These are phyloP conservation scores for Hirtodrosophila cameraria DNA, from an alignment of 2,888 invertebrate species.

Conservation along the genomic window DNA sequence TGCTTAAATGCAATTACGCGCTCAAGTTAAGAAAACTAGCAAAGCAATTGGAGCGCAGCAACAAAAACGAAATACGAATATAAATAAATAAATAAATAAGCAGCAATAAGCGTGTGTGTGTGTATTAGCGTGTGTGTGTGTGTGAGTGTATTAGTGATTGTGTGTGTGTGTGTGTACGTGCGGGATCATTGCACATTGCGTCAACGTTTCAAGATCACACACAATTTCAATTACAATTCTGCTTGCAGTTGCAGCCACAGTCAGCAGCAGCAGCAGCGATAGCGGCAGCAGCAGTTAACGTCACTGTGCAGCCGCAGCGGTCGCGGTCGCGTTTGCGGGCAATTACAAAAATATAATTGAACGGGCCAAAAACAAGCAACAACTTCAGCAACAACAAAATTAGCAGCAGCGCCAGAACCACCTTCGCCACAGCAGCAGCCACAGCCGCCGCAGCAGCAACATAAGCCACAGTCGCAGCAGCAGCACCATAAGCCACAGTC, in stretches of 20 bases:
- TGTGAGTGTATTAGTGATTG: slow-evolving; percentile 12
- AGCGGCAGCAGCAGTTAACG: slow-evolving; percentile 26
- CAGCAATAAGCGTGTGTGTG: slow-evolving; percentile 32
- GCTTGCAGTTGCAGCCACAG: slow-evolving; percentile 29
- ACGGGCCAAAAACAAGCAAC: slow-evolving; percentile 38
- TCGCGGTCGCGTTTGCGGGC: slow-evolving; percentile 37
- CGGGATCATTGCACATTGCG: slow-evolving; percentile 79
- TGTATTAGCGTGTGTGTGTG: slow-evolving; percentile 12
- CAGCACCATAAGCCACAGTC: slow-evolving; percentile 3
- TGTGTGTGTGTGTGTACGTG: slow-evolving; percentile 45
- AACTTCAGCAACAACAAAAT: no score
- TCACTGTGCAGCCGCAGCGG: slow-evolving; percentile 49
- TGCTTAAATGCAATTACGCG: slow-evolving; percentile 76
- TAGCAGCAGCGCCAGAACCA: slow-evolving; percentile 8
- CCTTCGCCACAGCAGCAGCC: slow-evolving; percentile 17
- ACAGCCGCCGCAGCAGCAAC: slow-evolving; percentile 20
- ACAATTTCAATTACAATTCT: slow-evolving; percentile 50
- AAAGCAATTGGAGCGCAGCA: slow-evolving; percentile 69
- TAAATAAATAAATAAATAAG: slow-evolving; percentile 51
- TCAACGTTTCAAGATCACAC: slow-evolving; percentile 76
- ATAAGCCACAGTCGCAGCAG: no score
- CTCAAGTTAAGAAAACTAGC: slow-evolving; percentile 72
- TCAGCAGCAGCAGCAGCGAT: slow-evolving; percentile 26
- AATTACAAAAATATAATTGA: slow-evolving; percentile 59
- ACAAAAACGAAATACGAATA: slow-evolving; percentile 57